Conservation (phyloP, 2,888 invertebrate species). For the Lamellibrachia satsuma region DNA sequence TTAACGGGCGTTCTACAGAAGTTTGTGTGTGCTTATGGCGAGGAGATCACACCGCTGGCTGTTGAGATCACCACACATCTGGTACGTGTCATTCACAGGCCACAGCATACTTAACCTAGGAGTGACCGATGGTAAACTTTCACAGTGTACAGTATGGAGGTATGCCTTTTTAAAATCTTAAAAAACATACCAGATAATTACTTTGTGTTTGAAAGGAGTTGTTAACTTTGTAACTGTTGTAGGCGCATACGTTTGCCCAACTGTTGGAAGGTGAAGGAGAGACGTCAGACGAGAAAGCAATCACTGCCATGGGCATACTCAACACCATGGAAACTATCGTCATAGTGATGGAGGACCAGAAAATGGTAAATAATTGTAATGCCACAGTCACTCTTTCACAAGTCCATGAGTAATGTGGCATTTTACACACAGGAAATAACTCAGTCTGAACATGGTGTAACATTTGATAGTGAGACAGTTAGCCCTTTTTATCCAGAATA, state of each 20-base stretch:
- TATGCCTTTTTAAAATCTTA: background rate
- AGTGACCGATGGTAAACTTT: too few species aligned
- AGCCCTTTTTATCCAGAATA: too few species aligned
- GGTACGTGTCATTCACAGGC: slow-evolving; percentile 56
- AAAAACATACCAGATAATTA: background rate
- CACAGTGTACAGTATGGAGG: background rate
- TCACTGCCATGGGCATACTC: slow-evolving; percentile 94
- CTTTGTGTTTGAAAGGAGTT: background rate
- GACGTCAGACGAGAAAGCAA: slow-evolving; percentile 93
- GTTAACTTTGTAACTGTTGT: background rate
- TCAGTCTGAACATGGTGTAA: too few species aligned
- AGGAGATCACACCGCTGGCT: slow-evolving; percentile 89
- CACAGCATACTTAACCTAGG: background rate
- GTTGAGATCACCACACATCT: slow-evolving; percentile 94
- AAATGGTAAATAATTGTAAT: slow-evolving; percentile 55
- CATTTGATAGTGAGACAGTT: too few species aligned
- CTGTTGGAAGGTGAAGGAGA: slow-evolving; percentile 64
- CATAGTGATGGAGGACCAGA: slow-evolving; percentile 83
- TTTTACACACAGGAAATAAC: too few species aligned
- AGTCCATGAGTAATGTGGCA: background rate
- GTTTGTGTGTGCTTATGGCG: slow-evolving; percentile 84
- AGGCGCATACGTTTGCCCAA: slow-evolving; percentile 65
- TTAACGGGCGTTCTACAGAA: slow-evolving; percentile 93
- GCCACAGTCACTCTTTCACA: background rate
- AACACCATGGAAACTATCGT: slow-evolving; percentile 95